These are phyloP conservation scores for Rhimphoctona megacephalus DNA, from an alignment of 2,888 invertebrate species.

Conservation along the genomic window DNA sequence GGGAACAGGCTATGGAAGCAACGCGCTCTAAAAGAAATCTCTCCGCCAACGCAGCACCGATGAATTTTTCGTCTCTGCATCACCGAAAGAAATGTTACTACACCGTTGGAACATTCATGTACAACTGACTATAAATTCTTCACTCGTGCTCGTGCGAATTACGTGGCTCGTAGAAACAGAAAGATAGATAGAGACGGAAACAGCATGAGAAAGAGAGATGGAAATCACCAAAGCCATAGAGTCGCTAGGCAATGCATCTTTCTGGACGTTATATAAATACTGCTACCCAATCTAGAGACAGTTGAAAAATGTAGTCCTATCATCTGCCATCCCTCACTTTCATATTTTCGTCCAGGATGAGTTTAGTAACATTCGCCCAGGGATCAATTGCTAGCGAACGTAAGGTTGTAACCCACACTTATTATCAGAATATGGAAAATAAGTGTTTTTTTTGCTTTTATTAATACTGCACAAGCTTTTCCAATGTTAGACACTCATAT, in stretches of 20 bases:
- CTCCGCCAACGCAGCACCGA: slow-evolving; percentile 15
- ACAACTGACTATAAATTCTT: slow-evolving; percentile 61
- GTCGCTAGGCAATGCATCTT: slow-evolving; percentile 66
- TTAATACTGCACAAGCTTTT: not conserved
- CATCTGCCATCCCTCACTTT: slow-evolving; percentile 17
- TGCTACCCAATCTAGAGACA: slow-evolving; percentile 71
- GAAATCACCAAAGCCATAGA: slow-evolving; percentile 44
- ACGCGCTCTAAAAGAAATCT: slow-evolving; percentile 20
- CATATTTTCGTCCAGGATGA: slow-evolving; percentile 7
- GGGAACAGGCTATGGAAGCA: not conserved
- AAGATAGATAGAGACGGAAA: slow-evolving; percentile 33
- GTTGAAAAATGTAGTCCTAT: slow-evolving; percentile 51
- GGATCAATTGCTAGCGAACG: not conserved
- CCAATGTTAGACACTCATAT: not conserved
- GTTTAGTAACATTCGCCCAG: not conserved
- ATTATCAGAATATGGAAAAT: not conserved
- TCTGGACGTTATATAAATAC: slow-evolving; percentile 73
- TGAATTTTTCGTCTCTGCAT: slow-evolving; percentile 20
- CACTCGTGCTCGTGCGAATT: slow-evolving; percentile 31
- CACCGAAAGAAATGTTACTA: slow-evolving; percentile 41
- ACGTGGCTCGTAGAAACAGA: slow-evolving; percentile 7
- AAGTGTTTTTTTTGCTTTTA: slow-evolving; percentile 6
- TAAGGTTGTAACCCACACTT: not conserved
- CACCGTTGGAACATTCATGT: slow-evolving; percentile 32
- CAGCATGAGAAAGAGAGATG: slow-evolving; percentile 16